Percentiles rank a stretch among this genome's conserved stretches.
Evolutionary conservation across 2,888 invertebrate species (phyloP).

Genomic region (Atrina japonica): DNA sequence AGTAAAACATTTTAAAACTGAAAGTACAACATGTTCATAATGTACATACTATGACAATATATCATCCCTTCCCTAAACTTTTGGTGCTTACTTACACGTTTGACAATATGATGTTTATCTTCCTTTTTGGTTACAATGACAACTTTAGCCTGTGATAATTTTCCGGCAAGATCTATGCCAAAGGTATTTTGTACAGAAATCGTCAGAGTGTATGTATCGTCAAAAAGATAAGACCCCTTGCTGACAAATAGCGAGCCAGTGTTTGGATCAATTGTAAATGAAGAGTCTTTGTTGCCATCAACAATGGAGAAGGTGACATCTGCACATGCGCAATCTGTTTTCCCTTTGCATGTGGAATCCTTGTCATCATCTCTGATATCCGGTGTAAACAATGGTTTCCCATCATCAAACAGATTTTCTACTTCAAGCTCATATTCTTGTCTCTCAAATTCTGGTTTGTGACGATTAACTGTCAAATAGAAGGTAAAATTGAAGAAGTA

Average conservation of each 20-base stretch:
- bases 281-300: constrained; percentile 28
- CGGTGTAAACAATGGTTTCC: constrained; percentile 10
- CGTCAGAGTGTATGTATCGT: constrained; percentile 14
- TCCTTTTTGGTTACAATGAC: background rate
- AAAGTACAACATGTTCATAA: too few relatives aligned
- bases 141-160: background rate
- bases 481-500: background rate
- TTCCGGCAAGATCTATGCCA: background rate
- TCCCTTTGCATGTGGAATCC: constrained; percentile 19
- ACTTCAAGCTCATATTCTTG: constrained; percentile 10
- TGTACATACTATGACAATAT: too few relatives aligned
- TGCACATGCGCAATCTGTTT: constrained; percentile 33
- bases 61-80: too few relatives aligned
- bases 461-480: constrained; percentile 27
- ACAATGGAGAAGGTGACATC: constrained; percentile 26
- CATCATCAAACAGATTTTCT: background rate
- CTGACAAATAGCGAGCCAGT: constrained; percentile 36
- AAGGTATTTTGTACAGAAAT: constrained; percentile 12
- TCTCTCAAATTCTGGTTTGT: constrained; percentile 30
- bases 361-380: constrained; percentile 23
- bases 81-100: too few relatives aligned
- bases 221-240: constrained; percentile 6
- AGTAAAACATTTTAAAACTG: too few relatives aligned
- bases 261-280: constrained; percentile 41
- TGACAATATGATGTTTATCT: constrained; percentile 29